phyloP scores from a whole-genome alignment of 2,888 invertebrate genomes.

The Orthonychiurus folsomi region DNA sequence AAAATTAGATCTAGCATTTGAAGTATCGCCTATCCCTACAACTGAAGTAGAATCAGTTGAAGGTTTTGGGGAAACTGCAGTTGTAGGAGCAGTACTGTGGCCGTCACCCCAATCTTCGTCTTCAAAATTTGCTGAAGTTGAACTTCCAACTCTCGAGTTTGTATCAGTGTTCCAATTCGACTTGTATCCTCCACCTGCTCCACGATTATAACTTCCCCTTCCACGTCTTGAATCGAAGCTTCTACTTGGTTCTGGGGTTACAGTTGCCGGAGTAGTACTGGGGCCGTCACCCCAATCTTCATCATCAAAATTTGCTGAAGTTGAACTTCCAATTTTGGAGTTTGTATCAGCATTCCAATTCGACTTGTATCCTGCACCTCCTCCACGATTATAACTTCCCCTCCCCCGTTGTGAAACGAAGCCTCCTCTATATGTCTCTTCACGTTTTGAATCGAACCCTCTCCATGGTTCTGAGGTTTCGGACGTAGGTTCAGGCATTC shows the following conservation, averaged over 20 bases:
- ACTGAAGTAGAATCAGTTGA: neutral
- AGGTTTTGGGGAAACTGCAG: neutral
- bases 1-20: too few relatives aligned
- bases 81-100: neutral
- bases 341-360: neutral
- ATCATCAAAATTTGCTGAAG: neutral
- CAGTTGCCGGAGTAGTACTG: neutral
- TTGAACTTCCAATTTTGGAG: neutral
- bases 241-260: neutral
- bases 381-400: too few relatives aligned
- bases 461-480: neutral
- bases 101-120: neutral
- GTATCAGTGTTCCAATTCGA: neutral
- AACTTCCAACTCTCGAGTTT: neutral
- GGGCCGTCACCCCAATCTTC: neutral
- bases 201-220: too few relatives aligned
- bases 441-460: too few relatives aligned
- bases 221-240: too few relatives aligned
- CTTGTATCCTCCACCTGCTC: neutral
- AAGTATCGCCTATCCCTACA: too few relatives aligned
- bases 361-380: neutral
- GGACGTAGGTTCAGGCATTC: neutral
- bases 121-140: neutral
- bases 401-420: too few relatives aligned
- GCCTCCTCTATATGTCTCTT: too few relatives aligned